Conservation (phyloP, 2,113 vertebrate species). For the Mormyrus iriodes region DNA sequence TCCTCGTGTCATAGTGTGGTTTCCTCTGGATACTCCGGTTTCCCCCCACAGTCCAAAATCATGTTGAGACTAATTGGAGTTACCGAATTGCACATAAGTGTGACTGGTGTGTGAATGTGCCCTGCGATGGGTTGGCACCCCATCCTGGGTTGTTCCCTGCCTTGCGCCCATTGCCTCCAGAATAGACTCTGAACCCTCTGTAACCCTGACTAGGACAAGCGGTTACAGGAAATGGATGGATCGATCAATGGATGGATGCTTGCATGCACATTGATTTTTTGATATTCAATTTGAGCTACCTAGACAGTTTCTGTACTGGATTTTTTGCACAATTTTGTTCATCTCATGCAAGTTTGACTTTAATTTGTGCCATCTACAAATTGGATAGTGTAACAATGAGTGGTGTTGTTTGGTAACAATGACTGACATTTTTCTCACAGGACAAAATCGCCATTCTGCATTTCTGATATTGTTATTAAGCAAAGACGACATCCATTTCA, state of each 20-base stretch:
- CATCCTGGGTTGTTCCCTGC: background rate
- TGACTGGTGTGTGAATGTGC: background rate
- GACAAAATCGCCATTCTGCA: background rate
- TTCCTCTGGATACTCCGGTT: background rate
- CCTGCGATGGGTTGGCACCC: background rate
- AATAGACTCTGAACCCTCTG: background rate
- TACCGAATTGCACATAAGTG: background rate
- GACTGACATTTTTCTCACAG: background rate
- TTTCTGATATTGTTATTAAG: background rate
- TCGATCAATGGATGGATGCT: background rate
- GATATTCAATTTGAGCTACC: background rate
- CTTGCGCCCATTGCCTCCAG: background rate
- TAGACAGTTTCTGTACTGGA: background rate
- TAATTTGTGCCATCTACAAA: background rate
- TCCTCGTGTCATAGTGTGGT: background rate
- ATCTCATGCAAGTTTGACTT: background rate
- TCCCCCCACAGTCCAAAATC: background rate
- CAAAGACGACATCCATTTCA: background rate
- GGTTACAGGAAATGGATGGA: background rate
- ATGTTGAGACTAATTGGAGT: background rate
- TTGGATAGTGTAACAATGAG: background rate
- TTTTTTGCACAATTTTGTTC: background rate
- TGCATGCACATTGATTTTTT: too few species aligned
- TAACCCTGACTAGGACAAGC: background rate
- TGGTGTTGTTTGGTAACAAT: background rate